Percentiles rank a stretch among this genome's conserved stretches.
phyloP scores from a whole-genome alignment of 2,888 invertebrate genomes.

The Drosophila nigricruria region DNA sequence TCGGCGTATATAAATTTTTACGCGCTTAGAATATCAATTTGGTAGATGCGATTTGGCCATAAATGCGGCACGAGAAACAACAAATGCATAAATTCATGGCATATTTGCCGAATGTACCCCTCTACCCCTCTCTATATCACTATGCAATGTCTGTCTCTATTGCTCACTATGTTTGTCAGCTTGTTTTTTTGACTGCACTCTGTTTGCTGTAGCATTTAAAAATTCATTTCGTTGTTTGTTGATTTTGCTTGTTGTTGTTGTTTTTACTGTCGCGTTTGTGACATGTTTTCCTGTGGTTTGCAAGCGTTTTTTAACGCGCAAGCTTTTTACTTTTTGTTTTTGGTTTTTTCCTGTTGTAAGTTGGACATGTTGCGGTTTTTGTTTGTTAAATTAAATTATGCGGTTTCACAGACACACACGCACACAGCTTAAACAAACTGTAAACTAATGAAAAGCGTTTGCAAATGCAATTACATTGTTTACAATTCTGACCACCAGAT shows the following conservation, averaged over 20 bases:
- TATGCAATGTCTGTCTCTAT: background rate
- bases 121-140: background rate
- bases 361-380: conserved; percentile 71
- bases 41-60: conserved; percentile 72
- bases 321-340: conserved; percentile 26
- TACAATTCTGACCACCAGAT: conserved; percentile 38
- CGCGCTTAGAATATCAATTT: conserved; percentile 78
- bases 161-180: conserved; percentile 1
- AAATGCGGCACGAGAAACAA: conserved; percentile 49
- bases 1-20: conserved; percentile 65
- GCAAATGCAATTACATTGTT: conserved; percentile 49
- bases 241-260: conserved; percentile 18
- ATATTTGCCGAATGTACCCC: conserved; percentile 31
- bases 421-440: conserved; percentile 35
- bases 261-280: conserved; percentile 52
- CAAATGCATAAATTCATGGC: conserved; percentile 61
- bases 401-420: conserved; percentile 44
- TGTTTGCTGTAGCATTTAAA: conserved; percentile 50
- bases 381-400: conserved; percentile 76
- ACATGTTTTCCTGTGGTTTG: conserved; percentile 71
- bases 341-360: conserved; percentile 29
- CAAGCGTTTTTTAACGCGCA: conserved; percentile 44
- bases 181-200: conserved; percentile 26
- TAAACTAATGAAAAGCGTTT: conserved; percentile 54
- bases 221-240: conserved; percentile 47